A percentile compares a stretch with the other conserved stretches of the same genome.
Evolutionary conservation across 2,888 invertebrate species (phyloP).

Genomic region (Orthosia cruda): DNA sequence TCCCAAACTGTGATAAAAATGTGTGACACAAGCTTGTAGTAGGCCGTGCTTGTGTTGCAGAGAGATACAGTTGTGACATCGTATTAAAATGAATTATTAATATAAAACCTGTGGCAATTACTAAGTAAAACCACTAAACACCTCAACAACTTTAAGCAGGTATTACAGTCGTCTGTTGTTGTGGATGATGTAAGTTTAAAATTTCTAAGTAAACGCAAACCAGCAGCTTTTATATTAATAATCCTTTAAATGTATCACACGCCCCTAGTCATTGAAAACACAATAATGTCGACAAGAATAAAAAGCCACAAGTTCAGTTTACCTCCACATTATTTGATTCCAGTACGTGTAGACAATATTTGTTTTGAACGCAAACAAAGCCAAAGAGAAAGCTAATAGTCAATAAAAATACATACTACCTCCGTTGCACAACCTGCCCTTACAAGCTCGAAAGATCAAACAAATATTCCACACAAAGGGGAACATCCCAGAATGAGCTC

Average conservation of each 20-base stretch:
- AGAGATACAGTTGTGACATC: too few relatives aligned
- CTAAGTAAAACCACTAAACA: too few relatives aligned
- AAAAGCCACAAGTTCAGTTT: constrained; percentile 32
- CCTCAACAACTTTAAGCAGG: too few relatives aligned
- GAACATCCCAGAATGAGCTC: constrained; percentile 81
- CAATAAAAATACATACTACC: constrained; percentile 68
- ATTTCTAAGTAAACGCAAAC: not conserved
- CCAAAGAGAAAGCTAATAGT: constrained; percentile 45
- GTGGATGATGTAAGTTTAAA: not conserved
- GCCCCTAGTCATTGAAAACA: not conserved
- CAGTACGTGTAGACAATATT: constrained; percentile 50
- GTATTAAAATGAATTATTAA: too few relatives aligned
- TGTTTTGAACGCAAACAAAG: constrained; percentile 44
- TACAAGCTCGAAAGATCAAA: constrained; percentile 87
- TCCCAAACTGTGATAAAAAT: too few relatives aligned
- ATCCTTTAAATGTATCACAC: not conserved
- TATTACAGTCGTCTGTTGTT: too few relatives aligned
- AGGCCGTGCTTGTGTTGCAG: too few relatives aligned
- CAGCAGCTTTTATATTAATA: not conserved
- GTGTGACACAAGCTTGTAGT: too few relatives aligned
- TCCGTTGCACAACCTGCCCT: constrained; percentile 72
- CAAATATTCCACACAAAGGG: constrained; percentile 87
- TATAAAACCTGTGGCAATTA: too few relatives aligned
- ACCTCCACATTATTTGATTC: constrained; percentile 46
- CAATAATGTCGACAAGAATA: not conserved